phyloP scores from a whole-genome alignment of 2,888 invertebrate species.

The Sericinus montela region DNA sequence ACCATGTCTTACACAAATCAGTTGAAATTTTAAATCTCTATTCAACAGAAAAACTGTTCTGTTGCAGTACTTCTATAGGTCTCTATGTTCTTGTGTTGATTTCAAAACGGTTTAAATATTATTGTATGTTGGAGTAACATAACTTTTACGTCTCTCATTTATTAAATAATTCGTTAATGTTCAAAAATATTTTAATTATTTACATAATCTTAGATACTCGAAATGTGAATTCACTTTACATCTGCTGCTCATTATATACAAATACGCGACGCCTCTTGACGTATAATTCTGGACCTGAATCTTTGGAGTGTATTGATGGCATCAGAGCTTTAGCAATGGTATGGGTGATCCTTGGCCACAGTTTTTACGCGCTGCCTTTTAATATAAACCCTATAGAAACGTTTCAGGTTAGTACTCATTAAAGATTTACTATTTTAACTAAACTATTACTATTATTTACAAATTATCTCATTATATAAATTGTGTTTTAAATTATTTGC shows the following conservation, averaged over 20 bases:
- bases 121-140: too few species aligned
- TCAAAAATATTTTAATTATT: background rate
- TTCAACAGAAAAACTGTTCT: too few species aligned
- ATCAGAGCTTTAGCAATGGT: conserved; percentile 43
- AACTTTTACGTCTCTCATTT: background rate
- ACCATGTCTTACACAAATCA: too few species aligned
- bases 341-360: conserved; percentile 50
- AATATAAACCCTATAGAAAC: conserved; percentile 23
- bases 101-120: too few species aligned
- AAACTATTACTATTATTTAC: too few species aligned
- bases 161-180: background rate
- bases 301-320: conserved; percentile 46
- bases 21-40: too few species aligned
- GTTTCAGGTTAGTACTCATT: conserved; percentile 20
- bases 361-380: conserved; percentile 18
- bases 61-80: too few species aligned
- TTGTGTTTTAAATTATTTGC: too few species aligned
- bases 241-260: conserved; percentile 39
- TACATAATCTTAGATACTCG: background rate
- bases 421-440: too few species aligned
- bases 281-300: conserved; percentile 28
- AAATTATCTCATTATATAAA: too few species aligned
- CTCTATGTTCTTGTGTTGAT: too few species aligned
- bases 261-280: conserved; percentile 45
- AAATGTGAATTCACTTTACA: conserved; percentile 6